Base-by-base conservation (phyloP, 2,113 vertebrate species). In the Progne subis region DNA sequence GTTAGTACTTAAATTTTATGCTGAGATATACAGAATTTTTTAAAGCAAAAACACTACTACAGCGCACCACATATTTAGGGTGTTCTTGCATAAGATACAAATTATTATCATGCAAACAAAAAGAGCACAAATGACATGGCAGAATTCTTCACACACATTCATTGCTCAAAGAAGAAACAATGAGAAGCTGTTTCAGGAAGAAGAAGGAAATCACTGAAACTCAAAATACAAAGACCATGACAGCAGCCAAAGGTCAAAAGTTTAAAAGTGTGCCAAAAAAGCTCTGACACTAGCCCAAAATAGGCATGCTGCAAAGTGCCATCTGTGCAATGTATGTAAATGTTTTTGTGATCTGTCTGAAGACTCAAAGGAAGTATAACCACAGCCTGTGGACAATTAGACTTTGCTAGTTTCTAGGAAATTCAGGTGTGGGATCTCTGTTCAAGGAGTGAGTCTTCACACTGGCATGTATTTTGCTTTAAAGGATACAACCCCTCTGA, bases 161-260 rank as follows among this genome's bases (percentile, higher is more conserved):
- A 82, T 11, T 53, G 37, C 25, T 69, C n/a, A 71, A 72, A 64
- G 67, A 76, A 65, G 78, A 85, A 91, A 87, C 57, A 78, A 37
- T 53, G 86, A 80, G 25, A 75, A 93, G 76, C 34, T 88, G 68
- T 71, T 90, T 81, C 47, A 64, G 56, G 18, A 88, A 85, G 78
- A 84, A 87, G 53, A 47, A 81, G 43, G 59, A 95, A 87, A 89
- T 84, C 28, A 56, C 20, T 65, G 41, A 64, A 72, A 79, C 31
- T 41, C 37, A 56, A 83, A 92, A 79, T 17, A 89, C 86, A 83
- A 93, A 93, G 90, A 61, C 8, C 43, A 31, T 23, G 39, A 82
- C 16, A 91, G 77, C 4, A 79, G 76, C n/a, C 56, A 90, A 92
- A 91, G 92, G 94, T 97, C 93, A 86, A 39, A 90, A 95, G 87